Conservation (phyloP, 2,797 vertebrate genomes). For the Microctenopoma lineatum region DNA sequence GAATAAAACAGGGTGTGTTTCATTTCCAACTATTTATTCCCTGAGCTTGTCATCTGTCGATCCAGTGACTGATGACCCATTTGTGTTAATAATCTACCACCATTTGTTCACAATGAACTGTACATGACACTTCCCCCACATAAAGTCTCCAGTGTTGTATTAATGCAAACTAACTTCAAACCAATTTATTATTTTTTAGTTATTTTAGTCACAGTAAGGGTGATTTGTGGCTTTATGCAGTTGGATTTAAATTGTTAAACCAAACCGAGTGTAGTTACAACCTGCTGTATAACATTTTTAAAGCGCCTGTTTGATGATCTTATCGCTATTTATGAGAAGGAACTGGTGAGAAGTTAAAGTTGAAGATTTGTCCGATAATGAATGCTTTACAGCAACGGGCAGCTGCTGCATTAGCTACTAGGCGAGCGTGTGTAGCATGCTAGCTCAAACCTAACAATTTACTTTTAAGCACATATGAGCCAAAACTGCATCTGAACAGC, state of each 20-base stretch:
- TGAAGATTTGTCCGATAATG: conserved; percentile 25
- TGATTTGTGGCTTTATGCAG: neutral
- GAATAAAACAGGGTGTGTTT: neutral
- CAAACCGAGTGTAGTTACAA: neutral
- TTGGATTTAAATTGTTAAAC: no score
- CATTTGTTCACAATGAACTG: conserved; percentile 2
- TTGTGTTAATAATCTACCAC: conserved; percentile 32
- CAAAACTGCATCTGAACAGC: neutral
- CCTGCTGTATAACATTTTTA: neutral
- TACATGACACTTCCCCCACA: neutral
- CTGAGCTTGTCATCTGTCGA: neutral
- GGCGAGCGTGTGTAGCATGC: neutral
- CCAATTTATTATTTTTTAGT: neutral
- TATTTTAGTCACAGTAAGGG: neutral
- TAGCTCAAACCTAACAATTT: neutral
- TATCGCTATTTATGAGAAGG: rapidly evolving
- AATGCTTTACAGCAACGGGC: neutral
- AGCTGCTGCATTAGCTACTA: neutral
- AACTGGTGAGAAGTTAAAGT: rapidly evolving
- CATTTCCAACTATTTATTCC: neutral
- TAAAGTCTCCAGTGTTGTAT: neutral
- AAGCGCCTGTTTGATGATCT: neutral
- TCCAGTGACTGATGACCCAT: neutral
- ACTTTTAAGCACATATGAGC: rapidly evolving
- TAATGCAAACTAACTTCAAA: neutral